phyloP scores from a whole-genome alignment of 2,888 invertebrate species.

The Stictocephala bisonia region DNA sequence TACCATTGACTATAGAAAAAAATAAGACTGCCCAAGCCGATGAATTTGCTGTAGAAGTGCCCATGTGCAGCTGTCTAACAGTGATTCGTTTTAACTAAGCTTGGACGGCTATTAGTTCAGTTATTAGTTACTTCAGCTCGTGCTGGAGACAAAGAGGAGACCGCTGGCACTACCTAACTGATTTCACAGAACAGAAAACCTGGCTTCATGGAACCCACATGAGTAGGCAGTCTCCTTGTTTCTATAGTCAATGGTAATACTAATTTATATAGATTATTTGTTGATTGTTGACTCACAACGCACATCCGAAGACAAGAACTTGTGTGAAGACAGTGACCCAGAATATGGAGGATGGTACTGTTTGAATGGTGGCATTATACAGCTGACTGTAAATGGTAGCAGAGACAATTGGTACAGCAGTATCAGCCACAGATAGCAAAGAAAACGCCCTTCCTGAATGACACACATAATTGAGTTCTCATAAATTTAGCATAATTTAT shows the following conservation, averaged over 20 bases:
- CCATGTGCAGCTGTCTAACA: too few species aligned
- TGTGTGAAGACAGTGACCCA: slow-evolving; percentile 80
- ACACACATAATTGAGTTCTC: too few species aligned
- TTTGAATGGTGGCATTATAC: slow-evolving; percentile 75
- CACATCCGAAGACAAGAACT: slow-evolving; percentile 72
- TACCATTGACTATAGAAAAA: too few species aligned
- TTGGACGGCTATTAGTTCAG: too few species aligned
- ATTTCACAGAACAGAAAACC: too few species aligned
- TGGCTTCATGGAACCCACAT: too few species aligned
- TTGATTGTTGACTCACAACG: slow-evolving; percentile 75
- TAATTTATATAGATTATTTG: not conserved
- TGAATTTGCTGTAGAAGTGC: too few species aligned
- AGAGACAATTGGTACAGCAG: slow-evolving; percentile 81
- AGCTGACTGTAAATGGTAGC: slow-evolving; percentile 78
- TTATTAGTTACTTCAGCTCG: too few species aligned
- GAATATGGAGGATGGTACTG: slow-evolving; percentile 73
- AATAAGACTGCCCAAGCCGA: too few species aligned
- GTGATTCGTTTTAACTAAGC: too few species aligned
- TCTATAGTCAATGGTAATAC: too few species aligned
- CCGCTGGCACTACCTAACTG: not conserved
- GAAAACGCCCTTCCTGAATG: slow-evolving; percentile 79
- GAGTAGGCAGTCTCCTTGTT: not conserved
- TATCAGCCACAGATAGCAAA: slow-evolving; percentile 82
- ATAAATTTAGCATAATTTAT: not conserved
- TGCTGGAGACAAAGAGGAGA: not conserved